These are phyloP conservation scores for Scaptomyza hsui DNA, from an alignment of 1,140 invertebrate genomes.

Conservation along the genomic window DNA sequence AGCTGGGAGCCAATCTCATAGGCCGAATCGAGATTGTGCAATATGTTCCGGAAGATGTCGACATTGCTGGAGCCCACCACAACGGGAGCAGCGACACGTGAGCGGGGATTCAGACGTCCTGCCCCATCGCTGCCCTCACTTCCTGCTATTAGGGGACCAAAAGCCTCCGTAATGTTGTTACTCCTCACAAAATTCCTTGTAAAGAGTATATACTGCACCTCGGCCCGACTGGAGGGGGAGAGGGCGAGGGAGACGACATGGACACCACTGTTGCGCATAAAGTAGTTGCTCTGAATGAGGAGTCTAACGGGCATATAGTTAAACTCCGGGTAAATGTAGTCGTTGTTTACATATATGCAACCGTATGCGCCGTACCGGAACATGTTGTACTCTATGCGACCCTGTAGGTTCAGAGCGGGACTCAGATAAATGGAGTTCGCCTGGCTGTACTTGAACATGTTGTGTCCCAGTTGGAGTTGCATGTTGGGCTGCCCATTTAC, in stretches of 20 bases:
- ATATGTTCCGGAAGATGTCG: slow-evolving; percentile 94
- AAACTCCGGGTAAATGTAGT: slow-evolving; percentile 88
- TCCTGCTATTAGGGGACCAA: slow-evolving; percentile 87
- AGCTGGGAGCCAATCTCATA: slow-evolving; percentile 98
- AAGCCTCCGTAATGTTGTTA: slow-evolving; percentile 95
- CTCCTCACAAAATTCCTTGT: slow-evolving; percentile 94
- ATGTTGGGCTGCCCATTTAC: slow-evolving; percentile 84
- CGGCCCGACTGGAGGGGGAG: slow-evolving; percentile 90
- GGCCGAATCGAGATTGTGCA: slow-evolving; percentile 93
- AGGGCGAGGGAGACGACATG: slow-evolving; percentile 95
- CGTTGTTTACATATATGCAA: slow-evolving; percentile 94
- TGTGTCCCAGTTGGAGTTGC: slow-evolving; percentile 93
- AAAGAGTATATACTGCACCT: slow-evolving; percentile 91
- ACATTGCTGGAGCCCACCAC: slow-evolving; percentile 96
- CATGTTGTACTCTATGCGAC: slow-evolving; percentile 93
- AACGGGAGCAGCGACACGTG: slow-evolving; percentile 94
- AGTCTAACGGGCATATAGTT: slow-evolving; percentile 89
- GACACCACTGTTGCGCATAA: slow-evolving; percentile 92
- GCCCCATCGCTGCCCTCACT: slow-evolving; percentile 84
- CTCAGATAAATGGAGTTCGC: slow-evolving; percentile 91
- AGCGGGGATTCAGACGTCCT: slow-evolving; percentile 90
- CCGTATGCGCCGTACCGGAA: slow-evolving; percentile 93
- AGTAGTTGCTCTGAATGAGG: slow-evolving; percentile 94
- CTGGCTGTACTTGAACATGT: slow-evolving; percentile 91
- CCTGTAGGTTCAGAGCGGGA: slow-evolving; percentile 93